phyloP scores from a whole-genome alignment of 2,888 invertebrate species.

The Andrena camellia region DNA sequence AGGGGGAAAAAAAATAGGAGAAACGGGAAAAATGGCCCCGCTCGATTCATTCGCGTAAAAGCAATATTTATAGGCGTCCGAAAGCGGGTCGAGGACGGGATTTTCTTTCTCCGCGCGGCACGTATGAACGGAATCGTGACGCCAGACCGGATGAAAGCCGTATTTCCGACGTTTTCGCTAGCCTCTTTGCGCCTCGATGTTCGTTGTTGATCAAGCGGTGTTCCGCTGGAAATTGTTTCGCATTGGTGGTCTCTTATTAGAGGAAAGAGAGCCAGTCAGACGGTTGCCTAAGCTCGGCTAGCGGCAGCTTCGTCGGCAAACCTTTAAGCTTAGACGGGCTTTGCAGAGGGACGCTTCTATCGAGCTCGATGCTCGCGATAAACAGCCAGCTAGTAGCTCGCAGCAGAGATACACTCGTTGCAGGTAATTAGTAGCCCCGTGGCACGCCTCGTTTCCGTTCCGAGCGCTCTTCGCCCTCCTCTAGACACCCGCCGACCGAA shows the following conservation, averaged over 20 bases:
- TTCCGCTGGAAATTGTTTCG: too few relatives aligned
- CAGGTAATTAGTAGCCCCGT: slow-evolving; percentile 33
- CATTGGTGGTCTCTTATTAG: too few relatives aligned
- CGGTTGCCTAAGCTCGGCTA: slow-evolving; percentile 21
- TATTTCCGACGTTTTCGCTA: not conserved
- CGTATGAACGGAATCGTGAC: slow-evolving; percentile 19
- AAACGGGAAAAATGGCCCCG: not conserved
- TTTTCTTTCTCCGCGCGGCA: slow-evolving; percentile 30
- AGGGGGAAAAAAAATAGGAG: too few relatives aligned
- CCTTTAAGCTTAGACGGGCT: slow-evolving; percentile 29
- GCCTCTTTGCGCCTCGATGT: not conserved
- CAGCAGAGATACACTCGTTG: slow-evolving; percentile 55
- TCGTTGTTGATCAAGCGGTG: not conserved
- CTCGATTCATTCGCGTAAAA: slow-evolving; percentile 30
- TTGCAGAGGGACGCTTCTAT: slow-evolving; percentile 40
- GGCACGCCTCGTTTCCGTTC: slow-evolving; percentile 25
- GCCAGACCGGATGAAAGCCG: slow-evolving; percentile 9
- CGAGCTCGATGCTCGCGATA: slow-evolving; percentile 8
- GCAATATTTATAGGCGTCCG: slow-evolving; percentile 32
- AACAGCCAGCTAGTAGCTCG: slow-evolving; percentile 47
- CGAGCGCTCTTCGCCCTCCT: slow-evolving; percentile 31
- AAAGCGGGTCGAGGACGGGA: slow-evolving; percentile 43
- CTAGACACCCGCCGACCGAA: not conserved
- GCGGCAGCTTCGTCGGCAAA: not conserved
- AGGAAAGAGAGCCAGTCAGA: not conserved